Base-by-base conservation (phyloP, 2,113 vertebrate genomes). In the Serilophus lunatus region DNA sequence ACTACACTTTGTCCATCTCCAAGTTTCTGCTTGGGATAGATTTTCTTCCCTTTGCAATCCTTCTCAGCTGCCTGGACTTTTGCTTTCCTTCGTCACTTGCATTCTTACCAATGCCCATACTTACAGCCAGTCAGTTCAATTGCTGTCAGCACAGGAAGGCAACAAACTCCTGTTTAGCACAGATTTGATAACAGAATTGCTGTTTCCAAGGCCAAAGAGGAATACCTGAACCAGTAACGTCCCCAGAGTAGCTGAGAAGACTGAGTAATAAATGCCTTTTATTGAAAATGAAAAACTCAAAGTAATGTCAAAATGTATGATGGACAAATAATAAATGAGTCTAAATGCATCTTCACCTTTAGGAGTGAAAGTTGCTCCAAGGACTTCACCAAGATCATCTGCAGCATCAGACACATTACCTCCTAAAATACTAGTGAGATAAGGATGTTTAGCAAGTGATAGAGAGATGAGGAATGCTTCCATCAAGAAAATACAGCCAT, bases 141-240 rank as follows among this genome's bases (percentile, higher is more conserved):
- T 54, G 80, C 90, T 92, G 82, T 88, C 95, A 93, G 80, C 88
- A 79, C 40, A 86, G 53, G 56, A 92, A 90, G 65, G 90, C 3
- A 69, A 81, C 51, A 45, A 3, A 3, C 86, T 83, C 64, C 76
- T 71, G 49, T 86, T 95, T 44, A 88, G 86, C 57, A 61, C n/a
- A 68, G 72, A 78, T 12, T 71, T 31, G 64, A 68, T 47, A 88
- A 93, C 50, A 65, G n/a, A 92, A 92, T 45, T 81, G 51, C 40
- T 65, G 26, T 79, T 93, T 79, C 65, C 86, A 86, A 86, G 28
- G 61, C 53, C 86, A 25, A 83, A n/a, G 22, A 84, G 31, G 28
- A 93, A 90, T 56, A 96, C 13, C 74, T 75, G 53, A 57, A 90
- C 40, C 42, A 90, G 9, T 36, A 82, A 70, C 0, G 0, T 23